Conservation (phyloP, 1,140 invertebrate genomes). For the Drosophila tristis region DNA sequence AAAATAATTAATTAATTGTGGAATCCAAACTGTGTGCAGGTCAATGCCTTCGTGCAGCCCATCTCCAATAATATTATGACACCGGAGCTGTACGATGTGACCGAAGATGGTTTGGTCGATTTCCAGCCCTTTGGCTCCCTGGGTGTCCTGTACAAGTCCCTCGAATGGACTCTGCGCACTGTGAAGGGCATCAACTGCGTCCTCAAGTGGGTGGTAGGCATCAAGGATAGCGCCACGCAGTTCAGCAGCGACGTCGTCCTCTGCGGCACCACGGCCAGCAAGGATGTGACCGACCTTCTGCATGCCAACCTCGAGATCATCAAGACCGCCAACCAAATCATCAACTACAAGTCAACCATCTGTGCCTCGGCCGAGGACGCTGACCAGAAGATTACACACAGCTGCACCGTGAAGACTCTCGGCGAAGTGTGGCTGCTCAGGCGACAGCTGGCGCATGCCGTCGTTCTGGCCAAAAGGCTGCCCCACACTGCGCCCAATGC, state of each 20-base stretch:
- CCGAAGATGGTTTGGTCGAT: slow-evolving; percentile 16
- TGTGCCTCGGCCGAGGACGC: slow-evolving; percentile 32
- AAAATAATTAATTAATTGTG: not conserved
- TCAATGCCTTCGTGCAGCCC: slow-evolving; percentile 39
- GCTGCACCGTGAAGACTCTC: slow-evolving; percentile 37
- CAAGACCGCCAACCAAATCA: slow-evolving; percentile 34
- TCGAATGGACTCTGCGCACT: slow-evolving; percentile 40
- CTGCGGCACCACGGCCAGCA: slow-evolving; percentile 50
- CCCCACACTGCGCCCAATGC: slow-evolving; percentile 57
- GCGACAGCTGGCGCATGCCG: slow-evolving; percentile 26
- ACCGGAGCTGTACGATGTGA: slow-evolving; percentile 15
- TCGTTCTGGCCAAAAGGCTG: slow-evolving; percentile 48
- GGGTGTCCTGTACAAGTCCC: not conserved
- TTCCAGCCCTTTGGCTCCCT: slow-evolving; percentile 13
- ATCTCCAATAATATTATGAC: slow-evolving; percentile 8
- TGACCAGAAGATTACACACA: slow-evolving; percentile 16
- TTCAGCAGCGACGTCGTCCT: slow-evolving; percentile 33
- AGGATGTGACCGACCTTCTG: slow-evolving; percentile 63
- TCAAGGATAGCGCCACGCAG: slow-evolving; percentile 48
- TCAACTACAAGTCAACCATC: slow-evolving; percentile 41
- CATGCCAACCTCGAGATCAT: slow-evolving; percentile 56
- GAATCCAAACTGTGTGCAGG: slow-evolving; percentile 16
- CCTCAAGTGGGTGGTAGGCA: slow-evolving; percentile 60
- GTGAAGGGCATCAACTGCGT: slow-evolving; percentile 67
- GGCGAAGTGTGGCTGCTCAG: slow-evolving; percentile 25